Evolutionary conservation across 2,888 invertebrate genomes (phyloP).

Genomic region (Dasysyrphus tricinctus): DNA sequence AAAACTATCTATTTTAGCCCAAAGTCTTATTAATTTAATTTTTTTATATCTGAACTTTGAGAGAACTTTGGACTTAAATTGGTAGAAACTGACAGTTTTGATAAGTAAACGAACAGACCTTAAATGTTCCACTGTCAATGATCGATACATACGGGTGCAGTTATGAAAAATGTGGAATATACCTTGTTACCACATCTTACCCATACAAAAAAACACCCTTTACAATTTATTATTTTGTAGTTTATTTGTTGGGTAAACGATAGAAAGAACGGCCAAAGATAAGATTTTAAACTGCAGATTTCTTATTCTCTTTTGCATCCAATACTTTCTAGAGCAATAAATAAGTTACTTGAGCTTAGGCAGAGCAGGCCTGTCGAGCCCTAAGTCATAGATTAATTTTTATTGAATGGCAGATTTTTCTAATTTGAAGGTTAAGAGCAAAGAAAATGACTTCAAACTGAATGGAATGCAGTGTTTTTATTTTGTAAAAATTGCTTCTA

Average conservation of each 20-base stretch:
- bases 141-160: no score
- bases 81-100: no score
- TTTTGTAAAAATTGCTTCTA: not conserved
- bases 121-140: no score
- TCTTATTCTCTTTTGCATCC: slow-evolving; percentile 45
- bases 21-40: no score
- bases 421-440: not conserved
- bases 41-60: no score
- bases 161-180: no score
- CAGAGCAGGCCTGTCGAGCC: slow-evolving; percentile 25
- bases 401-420: slow-evolving; percentile 22
- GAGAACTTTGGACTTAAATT: no score
- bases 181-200: no score
- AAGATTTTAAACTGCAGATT: slow-evolving; percentile 51
- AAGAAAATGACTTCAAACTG: slow-evolving; percentile 6
- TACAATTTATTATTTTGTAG: slow-evolving; percentile 2
- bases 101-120: no score
- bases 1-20: no score
- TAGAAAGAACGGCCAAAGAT: slow-evolving; percentile 41
- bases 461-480: not conserved
- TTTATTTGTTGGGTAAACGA: slow-evolving; percentile 1
- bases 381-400: slow-evolving; percentile 23
- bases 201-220: slow-evolving; percentile 18
- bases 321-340: slow-evolving; percentile 66
- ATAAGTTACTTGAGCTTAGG: slow-evolving; percentile 61